Evolutionary conservation across 2,888 invertebrate genomes (phyloP).

Genomic region (Habroteleia sp.): DNA sequence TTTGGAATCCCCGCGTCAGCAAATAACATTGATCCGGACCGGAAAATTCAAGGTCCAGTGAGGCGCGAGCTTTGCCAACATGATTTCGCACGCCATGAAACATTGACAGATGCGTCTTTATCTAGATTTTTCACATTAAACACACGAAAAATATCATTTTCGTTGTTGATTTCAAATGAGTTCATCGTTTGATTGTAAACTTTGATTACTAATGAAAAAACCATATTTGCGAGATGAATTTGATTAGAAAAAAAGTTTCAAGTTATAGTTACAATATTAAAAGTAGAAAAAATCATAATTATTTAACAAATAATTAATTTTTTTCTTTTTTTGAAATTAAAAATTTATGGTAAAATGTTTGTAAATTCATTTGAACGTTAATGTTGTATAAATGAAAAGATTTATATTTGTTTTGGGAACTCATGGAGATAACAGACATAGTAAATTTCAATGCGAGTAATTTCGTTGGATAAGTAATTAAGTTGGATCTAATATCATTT

Average conservation of each 20-base stretch:
- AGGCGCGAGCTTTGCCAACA: slow-evolving; percentile 44
- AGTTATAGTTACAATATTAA: too few relatives aligned
- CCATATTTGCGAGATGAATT: too few relatives aligned
- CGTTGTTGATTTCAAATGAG: slow-evolving; percentile 17
- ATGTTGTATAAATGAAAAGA: too few relatives aligned
- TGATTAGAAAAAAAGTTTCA: too few relatives aligned
- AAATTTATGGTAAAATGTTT: background rate
- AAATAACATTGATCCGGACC: slow-evolving; percentile 70
- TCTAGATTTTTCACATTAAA: slow-evolving; percentile 33
- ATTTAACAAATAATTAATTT: too few relatives aligned
- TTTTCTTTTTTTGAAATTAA: too few relatives aligned
- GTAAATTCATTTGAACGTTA: too few relatives aligned
- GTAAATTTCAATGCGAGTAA: slow-evolving; percentile 29
- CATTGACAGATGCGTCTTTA: slow-evolving; percentile 53
- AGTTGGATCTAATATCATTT: slow-evolving; percentile 50
- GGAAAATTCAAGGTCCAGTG: slow-evolving; percentile 60
- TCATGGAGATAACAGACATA: background rate
- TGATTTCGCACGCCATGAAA: slow-evolving; percentile 53
- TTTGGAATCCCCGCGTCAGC: slow-evolving; percentile 68
- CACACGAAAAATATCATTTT: slow-evolving; percentile 25
- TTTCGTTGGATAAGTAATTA: slow-evolving; percentile 13
- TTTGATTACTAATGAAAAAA: background rate
- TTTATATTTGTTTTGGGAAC: too few relatives aligned
- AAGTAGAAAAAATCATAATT: too few relatives aligned
- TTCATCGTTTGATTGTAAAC: slow-evolving; percentile 16